These are phyloP conservation scores for Spermophilus dauricus DNA, from an alignment of 2,113 vertebrate species.

Conservation along the genomic window DNA sequence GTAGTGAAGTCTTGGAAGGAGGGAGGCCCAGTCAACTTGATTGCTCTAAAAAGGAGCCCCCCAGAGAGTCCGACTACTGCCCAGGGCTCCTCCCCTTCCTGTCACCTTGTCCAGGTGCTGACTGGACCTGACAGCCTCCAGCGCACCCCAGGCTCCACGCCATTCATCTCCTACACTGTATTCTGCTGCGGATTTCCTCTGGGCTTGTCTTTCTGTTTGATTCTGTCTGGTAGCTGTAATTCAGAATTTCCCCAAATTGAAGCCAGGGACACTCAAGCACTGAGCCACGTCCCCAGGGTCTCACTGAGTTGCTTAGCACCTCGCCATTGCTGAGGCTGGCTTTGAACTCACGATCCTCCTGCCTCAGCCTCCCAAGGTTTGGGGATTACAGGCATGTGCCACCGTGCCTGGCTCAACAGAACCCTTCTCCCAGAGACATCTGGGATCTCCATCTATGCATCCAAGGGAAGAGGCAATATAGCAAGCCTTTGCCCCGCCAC, in stretches of 20 bases:
- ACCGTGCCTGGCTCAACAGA: too few relatives aligned
- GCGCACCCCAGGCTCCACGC: not conserved
- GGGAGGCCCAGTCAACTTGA: not conserved
- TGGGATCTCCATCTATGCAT: not conserved
- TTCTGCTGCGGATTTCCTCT: not conserved
- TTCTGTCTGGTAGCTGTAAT: not conserved
- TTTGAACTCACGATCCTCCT: too few relatives aligned
- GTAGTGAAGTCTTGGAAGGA: not conserved
- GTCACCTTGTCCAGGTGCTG: accelerated
- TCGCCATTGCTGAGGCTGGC: too few relatives aligned
- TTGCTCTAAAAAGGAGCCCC: not conserved
- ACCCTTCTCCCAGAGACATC: too few relatives aligned
- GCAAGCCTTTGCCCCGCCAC: too few relatives aligned
- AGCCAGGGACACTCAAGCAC: too few relatives aligned
- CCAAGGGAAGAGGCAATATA: not conserved
- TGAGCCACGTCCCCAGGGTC: too few relatives aligned
- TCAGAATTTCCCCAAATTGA: not conserved
- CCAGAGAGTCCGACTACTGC: accelerated
- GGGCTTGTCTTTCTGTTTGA: not conserved
- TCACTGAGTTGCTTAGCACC: too few relatives aligned
- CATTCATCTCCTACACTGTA: accelerated
- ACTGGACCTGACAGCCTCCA: too few relatives aligned
- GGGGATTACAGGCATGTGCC: too few relatives aligned
- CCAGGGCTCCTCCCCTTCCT: not conserved
- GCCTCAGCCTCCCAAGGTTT: too few relatives aligned